These are phyloP conservation scores for Novumbra hubbsi DNA, from an alignment of 2,797 vertebrate species.

Conservation along the genomic window DNA sequence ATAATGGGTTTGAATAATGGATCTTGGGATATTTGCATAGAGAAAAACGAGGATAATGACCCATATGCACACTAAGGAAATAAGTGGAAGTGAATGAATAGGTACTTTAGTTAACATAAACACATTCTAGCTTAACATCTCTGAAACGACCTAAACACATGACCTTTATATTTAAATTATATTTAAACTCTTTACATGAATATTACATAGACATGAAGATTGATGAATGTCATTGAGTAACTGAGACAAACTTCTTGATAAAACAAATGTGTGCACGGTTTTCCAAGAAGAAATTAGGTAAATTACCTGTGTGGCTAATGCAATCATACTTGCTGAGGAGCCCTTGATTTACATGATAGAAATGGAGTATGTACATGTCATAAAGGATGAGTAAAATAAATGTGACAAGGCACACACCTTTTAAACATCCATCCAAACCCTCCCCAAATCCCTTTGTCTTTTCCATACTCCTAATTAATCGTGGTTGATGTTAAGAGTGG, in stretches of 20 bases:
- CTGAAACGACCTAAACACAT: background rate
- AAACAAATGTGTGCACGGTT: slow-evolving; percentile 26
- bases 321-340: slow-evolving; percentile 30
- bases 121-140: background rate
- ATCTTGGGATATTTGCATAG: slow-evolving; percentile 35
- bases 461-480: too few relatives aligned
- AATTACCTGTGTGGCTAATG: slow-evolving; percentile 43
- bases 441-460: too few relatives aligned
- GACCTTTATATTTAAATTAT: background rate
- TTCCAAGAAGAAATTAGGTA: slow-evolving; percentile 39
- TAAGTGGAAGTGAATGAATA: background rate
- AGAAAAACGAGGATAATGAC: slow-evolving; percentile 53
- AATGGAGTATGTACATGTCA: background rate
- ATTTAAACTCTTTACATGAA: background rate
- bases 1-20: slow-evolving; percentile 55
- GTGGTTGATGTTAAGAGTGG: too few relatives aligned
- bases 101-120: background rate
- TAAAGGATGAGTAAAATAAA: background rate
- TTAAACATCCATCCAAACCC: too few relatives aligned
- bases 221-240: background rate
- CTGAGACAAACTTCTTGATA: slow-evolving; percentile 10
- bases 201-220: background rate
- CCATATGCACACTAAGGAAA: slow-evolving; percentile 31
- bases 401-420: too few relatives aligned
- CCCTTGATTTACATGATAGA: slow-evolving; percentile 1